Percentiles rank a stretch among this genome's conserved stretches.
These are phyloP conservation scores for Catagonus wagneri DNA, from an alignment of 2,113 vertebrate genomes.

Conservation along the genomic window DNA sequence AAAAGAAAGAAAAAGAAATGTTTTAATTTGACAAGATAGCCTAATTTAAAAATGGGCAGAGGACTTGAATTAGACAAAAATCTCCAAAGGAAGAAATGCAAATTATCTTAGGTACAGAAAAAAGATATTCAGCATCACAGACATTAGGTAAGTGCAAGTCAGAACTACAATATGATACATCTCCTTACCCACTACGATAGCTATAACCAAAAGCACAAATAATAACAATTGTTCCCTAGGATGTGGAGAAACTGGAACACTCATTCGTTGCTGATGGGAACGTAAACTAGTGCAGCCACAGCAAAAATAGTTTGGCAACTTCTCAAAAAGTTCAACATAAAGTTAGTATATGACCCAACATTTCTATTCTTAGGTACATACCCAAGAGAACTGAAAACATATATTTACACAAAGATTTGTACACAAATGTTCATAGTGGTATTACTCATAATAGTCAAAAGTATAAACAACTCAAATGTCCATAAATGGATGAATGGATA, in stretches of 20 bases:
- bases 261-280: background rate
- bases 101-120: background rate
- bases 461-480: background rate
- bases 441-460: background rate
- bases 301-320: background rate
- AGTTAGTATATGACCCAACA: background rate
- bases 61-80: background rate
- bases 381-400: background rate
- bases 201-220: background rate
- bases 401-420: background rate
- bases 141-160: background rate
- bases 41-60: background rate
- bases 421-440: background rate
- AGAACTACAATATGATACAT: background rate
- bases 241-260: background rate
- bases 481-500: background rate
- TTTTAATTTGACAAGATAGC: background rate
- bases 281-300: background rate
- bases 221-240: background rate
- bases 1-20: background rate
- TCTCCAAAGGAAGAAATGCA: conserved; percentile 6
- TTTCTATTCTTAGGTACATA: background rate
- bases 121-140: background rate
- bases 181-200: background rate
- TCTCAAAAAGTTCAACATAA: background rate